Conservation (phyloP, 2,888 invertebrate genomes). For the Rhaphigaster nebulosa region DNA sequence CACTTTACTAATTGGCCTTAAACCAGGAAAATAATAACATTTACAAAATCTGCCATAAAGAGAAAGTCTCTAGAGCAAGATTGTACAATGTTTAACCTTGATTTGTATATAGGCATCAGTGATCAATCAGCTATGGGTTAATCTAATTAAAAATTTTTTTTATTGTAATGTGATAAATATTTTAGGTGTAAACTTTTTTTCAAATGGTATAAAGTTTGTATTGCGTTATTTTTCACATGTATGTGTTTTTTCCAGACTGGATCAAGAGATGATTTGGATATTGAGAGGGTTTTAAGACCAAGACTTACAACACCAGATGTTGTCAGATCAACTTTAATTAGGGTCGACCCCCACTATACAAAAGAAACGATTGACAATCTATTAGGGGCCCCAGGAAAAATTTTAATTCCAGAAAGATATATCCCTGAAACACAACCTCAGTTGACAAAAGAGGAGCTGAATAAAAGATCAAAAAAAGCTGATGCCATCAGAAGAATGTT, state of each 20-base stretch:
- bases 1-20: too few relatives aligned
- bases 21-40: too few relatives aligned
- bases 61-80: too few relatives aligned
- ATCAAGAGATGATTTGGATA: constrained; percentile 84
- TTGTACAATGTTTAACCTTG: too few relatives aligned
- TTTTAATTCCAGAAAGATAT: constrained; percentile 91
- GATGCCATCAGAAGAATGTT: constrained; percentile 93
- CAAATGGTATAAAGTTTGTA: too few relatives aligned
- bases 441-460: constrained; percentile 86
- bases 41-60: too few relatives aligned
- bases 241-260: constrained; percentile 68
- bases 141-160: too few relatives aligned
- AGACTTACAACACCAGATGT: constrained; percentile 87
- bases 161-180: too few relatives aligned
- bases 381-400: constrained; percentile 89
- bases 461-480: constrained; percentile 86
- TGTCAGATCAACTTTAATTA: constrained; percentile 83
- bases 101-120: too few relatives aligned
- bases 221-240: background rate
- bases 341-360: constrained; percentile 75
- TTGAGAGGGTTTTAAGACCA: constrained; percentile 85
- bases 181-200: too few relatives aligned
- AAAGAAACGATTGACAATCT: constrained; percentile 89
- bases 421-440: constrained; percentile 91
- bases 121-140: too few relatives aligned